phyloP scores from a whole-genome alignment of 2,797 vertebrate species.

The Hydrolagus colliei region DNA sequence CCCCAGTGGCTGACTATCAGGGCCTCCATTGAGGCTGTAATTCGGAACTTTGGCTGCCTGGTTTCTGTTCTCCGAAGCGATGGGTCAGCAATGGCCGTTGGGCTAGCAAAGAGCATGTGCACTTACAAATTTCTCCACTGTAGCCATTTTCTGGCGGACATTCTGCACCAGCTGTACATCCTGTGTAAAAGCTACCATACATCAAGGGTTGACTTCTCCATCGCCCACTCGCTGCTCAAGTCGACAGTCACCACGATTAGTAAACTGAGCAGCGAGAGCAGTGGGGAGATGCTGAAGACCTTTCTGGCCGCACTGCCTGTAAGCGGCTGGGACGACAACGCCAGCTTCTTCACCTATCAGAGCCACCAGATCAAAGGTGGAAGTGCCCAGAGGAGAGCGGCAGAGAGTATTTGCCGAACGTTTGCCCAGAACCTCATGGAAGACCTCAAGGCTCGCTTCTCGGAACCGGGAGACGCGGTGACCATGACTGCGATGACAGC shows the following conservation, averaged over 20 bases:
- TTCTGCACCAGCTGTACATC: conserved; percentile 19
- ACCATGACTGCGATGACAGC: conserved; percentile 12
- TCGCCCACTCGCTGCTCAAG: conserved; percentile 2
- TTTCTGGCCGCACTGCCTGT: background rate
- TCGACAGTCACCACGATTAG: conserved; percentile 18
- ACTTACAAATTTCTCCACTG: conserved; percentile 22
- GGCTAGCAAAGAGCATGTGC: conserved; percentile 12
- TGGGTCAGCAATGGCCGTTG: background rate
- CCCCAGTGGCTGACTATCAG: background rate
- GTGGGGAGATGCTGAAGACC: conserved; percentile 5
- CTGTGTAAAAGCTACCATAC: conserved; percentile 21
- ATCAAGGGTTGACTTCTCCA: background rate
- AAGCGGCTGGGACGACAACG: background rate
- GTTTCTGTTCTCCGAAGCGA: background rate
- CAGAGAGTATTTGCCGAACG: background rate
- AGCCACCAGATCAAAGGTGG: background rate
- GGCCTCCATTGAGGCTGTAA: conserved; percentile 8
- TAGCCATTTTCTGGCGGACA: conserved; percentile 16
- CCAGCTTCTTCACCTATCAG: background rate
- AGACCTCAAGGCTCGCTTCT: conserved; percentile 6
- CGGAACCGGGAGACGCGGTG: background rate
- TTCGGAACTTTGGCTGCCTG: conserved; percentile 9
- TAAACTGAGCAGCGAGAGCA: background rate
- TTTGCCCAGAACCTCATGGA: background rate
- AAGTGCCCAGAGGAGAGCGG: background rate